Evolutionary conservation across 2,797 vertebrate genomes (phyloP), one percentile per base, ranked within the genome.

Genomic region (Babyrousa celebensis): DNA sequence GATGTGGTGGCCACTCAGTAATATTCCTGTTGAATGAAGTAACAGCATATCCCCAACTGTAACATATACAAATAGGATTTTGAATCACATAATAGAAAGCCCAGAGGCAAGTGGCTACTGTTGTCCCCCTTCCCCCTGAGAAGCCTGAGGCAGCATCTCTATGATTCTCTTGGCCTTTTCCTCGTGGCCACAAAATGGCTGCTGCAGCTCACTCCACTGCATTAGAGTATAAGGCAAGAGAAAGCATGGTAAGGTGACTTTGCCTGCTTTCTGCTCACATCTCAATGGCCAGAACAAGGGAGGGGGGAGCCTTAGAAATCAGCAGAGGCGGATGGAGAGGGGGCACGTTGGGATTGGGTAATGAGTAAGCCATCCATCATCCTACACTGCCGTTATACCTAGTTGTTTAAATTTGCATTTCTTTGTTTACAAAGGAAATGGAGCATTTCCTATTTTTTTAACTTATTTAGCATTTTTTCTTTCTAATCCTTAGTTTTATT

Each of bases 401-500:
- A 2, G 62, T 40, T 36, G 54, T 83, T 70, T 54, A 70, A 7
- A 20, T 29, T 29, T n/a, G 17, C 62, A 21, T 86, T 62, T 95
- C 40, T 74, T 60, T 52, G 48, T 72, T 77, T 36, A 16, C 4
- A 67, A 32, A 17, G 83, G 40, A 93, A 82, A 65, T 18, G 0
- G 12, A 87, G 74, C 56, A 36, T 88, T 91, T 72, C 18, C 36
- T n/a, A 29, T 90, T 60, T 58, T 63, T 75, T 32, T 48, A 48
- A 43, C 72, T 75, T 70, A 40, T 71, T 85, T 79, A 63, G 23
- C 32, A 27, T 83, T 40, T 92, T 70, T 48, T 60, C 3, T 48
- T 92, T 25, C 40, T 63, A 52, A 75, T 82, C n/a, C 32, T 89
- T 80, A 23, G 16, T 74, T 85, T 14, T 12, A 18, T 94, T 91